phyloP scores from a whole-genome alignment of 2,888 invertebrate genomes.

The Drosophila lutescens region DNA sequence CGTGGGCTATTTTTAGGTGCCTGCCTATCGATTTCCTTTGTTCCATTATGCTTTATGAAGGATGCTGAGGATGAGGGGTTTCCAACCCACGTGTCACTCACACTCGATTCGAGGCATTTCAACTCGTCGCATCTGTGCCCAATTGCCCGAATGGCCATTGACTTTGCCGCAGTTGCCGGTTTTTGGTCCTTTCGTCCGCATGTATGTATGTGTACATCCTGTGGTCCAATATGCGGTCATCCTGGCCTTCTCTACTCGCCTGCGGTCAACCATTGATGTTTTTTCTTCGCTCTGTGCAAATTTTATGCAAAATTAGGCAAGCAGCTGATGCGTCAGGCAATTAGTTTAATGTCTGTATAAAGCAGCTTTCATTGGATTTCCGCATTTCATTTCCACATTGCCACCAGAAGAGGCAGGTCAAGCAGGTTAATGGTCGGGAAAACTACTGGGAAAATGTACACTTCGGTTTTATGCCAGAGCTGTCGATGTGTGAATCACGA shows the following conservation, averaged over 20 bases:
- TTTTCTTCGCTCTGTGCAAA: slow-evolving; percentile 46
- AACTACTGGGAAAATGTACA: slow-evolving; percentile 9
- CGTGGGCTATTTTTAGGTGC: slow-evolving; percentile 51
- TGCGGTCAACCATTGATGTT: slow-evolving; percentile 28
- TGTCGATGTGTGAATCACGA: slow-evolving; percentile 5
- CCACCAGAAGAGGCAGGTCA: slow-evolving; percentile 2
- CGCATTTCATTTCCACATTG: slow-evolving; percentile 3
- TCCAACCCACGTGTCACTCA: slow-evolving; percentile 33
- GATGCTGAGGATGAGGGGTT: background rate
- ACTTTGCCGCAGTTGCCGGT: slow-evolving; percentile 56
- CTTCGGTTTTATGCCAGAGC: background rate
- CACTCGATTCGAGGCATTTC: slow-evolving; percentile 6
- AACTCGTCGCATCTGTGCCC: slow-evolving; percentile 67
- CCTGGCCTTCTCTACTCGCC: slow-evolving; percentile 11
- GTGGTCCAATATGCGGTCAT: slow-evolving; percentile 54
- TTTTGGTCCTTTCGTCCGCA: slow-evolving; percentile 11
- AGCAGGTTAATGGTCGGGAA: slow-evolving; percentile 4
- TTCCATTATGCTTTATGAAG: slow-evolving; percentile 43
- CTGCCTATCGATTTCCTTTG: slow-evolving; percentile 65
- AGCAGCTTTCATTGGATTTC: slow-evolving; percentile 24
- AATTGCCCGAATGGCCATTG: slow-evolving; percentile 71
- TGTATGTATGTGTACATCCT: slow-evolving; percentile 25
- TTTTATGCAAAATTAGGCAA: slow-evolving; percentile 74
- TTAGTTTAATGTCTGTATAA: slow-evolving; percentile 53
- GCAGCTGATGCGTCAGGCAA: slow-evolving; percentile 56